Evolutionary conservation across 2,797 vertebrate species (phyloP), one percentile per base, ranked within the genome.

Genomic region (Sebastes vulpes): DNA sequence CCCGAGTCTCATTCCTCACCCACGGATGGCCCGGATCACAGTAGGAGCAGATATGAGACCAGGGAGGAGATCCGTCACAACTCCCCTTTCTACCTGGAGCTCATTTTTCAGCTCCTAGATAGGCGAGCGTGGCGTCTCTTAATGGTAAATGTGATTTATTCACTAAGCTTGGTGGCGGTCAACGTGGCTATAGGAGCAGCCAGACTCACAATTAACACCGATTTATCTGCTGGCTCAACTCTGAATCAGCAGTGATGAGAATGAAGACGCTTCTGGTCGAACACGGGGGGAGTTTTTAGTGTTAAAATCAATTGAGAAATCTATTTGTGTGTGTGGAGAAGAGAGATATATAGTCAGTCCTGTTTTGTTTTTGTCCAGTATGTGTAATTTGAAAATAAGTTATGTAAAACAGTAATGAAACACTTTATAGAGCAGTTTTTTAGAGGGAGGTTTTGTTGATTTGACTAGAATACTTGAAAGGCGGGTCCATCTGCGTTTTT

Each of bases 91-190:
- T 92, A 84, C 79, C 81, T 76, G 64, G 54, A 77, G 63, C 75
- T 92, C 76, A 89, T 93, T 93, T 91, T 83, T 92, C 89, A 92
- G 65, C 74, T 60, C 65, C 10, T 10, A 56, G 85, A 90, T 84
- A 61, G 89, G 73, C 56, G 65, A 69, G 74, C 53, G 79, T 72
- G 77, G 80, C 84, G 78, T 90, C 83, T 89, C 83, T 79, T 79
- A 57, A 87, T 69, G 86, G 86, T 90, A 87, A 91, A 93, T 84
- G 87, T 93, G 92, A 94, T 93, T 92, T 92, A 92, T 95, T 84
- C 86, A 56, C 77, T 72, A 32, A 86, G 84, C 85, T 64, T 71
- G 78, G 68, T 80, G 82, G 74, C 76, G 81, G 87, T 81, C 81
- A 78, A 67, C 48, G 60, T 82, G 76, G 79, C 78, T 73, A 75